Evolutionary conservation across 2,113 vertebrate genomes (phyloP).

Genomic region (Struthio camelus): DNA sequence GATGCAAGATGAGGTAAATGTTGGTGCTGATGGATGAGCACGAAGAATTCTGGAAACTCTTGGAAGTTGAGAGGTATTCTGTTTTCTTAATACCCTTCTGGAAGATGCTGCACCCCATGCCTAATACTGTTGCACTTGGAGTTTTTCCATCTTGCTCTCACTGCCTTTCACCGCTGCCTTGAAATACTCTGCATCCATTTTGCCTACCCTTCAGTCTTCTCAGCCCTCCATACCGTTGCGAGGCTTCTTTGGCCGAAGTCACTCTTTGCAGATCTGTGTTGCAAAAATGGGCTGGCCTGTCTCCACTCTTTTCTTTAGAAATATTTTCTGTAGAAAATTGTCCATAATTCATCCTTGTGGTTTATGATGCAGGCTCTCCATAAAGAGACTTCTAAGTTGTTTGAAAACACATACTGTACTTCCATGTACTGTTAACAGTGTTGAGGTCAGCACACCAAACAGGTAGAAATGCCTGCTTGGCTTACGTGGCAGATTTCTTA

Average conservation of each 20-base stretch:
- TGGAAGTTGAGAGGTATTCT: background rate
- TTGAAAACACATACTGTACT: background rate
- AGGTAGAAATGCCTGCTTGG: background rate
- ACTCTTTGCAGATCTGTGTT: background rate
- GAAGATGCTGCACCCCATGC: background rate
- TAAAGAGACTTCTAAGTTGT: background rate
- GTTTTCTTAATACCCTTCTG: background rate
- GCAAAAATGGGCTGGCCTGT: background rate
- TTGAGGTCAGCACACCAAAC: background rate
- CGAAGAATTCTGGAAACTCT: background rate
- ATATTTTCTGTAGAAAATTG: background rate
- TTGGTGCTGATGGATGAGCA: background rate
- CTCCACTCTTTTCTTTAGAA: background rate
- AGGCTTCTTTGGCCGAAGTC: background rate
- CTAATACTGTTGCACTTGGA: background rate
- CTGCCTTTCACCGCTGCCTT: rapidly evolving
- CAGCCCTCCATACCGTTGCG: background rate
- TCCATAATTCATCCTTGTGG: background rate
- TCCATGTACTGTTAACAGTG: background rate
- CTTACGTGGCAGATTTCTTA: background rate
- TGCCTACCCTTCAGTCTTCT: background rate
- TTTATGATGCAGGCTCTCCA: background rate
- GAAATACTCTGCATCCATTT: background rate
- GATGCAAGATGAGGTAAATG: background rate
- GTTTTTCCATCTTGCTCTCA: background rate